Base-by-base conservation (phyloP, 1,140 invertebrate species). In the Thalassaphorura encarpata region DNA sequence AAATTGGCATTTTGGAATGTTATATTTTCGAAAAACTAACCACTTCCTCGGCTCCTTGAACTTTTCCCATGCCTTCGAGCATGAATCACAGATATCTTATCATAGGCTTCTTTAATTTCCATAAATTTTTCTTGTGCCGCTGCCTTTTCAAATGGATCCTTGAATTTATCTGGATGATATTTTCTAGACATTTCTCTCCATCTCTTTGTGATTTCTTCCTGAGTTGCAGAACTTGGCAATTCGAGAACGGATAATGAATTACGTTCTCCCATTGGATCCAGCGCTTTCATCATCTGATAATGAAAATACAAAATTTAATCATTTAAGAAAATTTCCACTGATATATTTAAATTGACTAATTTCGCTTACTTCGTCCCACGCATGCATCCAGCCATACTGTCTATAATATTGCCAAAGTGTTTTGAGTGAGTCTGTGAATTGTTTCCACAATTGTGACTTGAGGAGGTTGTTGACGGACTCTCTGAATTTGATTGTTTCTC, bases 81-180 rank as follows among this genome's bases (percentile, higher is more conserved):
- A 67, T 90, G 89, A 45, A 86, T 85, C 54, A 82, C 86, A 3
- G 89, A 93, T 0, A 96, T 72, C 24, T 87, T 83, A 66, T 92
- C 88, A 67, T 93, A 96, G 0, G 92, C 90, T 70, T 89, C 80
- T 68, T 95, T 89, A 58, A 96, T 89, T 67, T 95, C 87, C 74
- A 95, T 88, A 67, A 96, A 97, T 52, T 78, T 83, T 65, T 90
- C 83, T 68, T 94, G 85, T 1, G 88, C 89, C 13, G 72, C 70
- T 56, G 70, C 73, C 55, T 81, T 76, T 18, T 62, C 66, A 0
- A 73, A 70, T 1, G 78, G 76, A 62, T 87, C 83, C 69, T 87
- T 86, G 3, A 85, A 81, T 71, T 90, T 92, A 66, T 97, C 93
- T 0, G 93, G 93, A 75, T 97, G 93, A 72, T 83, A 83, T 69